These are phyloP conservation scores for Otocyon megalotis DNA, from an alignment of 2,113 vertebrate genomes.

Conservation along the genomic window DNA sequence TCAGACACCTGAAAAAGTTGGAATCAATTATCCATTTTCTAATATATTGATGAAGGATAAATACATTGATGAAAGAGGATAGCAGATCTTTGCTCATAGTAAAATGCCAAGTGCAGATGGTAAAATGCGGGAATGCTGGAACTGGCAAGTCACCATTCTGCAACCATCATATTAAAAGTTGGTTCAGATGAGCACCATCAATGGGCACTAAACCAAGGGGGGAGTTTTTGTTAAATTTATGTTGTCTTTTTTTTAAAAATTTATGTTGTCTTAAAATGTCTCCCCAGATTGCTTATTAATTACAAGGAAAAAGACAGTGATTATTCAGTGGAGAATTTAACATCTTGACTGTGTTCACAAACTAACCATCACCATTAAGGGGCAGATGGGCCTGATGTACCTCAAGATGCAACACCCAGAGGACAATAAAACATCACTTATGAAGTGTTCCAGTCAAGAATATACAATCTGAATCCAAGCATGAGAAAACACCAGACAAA, in stretches of 20 bases:
- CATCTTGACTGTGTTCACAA: not conserved
- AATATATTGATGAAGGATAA: not conserved
- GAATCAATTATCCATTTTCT: not conserved
- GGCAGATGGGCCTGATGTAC: not conserved
- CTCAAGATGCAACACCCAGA: not conserved
- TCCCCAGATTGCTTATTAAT: not conserved
- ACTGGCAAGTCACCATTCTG: not conserved
- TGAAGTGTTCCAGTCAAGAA: not conserved
- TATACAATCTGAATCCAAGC: not conserved
- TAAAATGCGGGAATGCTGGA: not conserved
- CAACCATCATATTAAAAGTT: not conserved
- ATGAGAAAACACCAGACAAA: not conserved
- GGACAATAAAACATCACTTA: not conserved
- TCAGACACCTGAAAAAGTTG: not conserved
- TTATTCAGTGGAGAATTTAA: not conserved
- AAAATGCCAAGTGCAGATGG: not conserved
- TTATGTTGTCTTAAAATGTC: not conserved
- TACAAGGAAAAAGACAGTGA: not conserved
- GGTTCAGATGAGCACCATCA: not conserved
- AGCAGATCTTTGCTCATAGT: not conserved
- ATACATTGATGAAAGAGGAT: not conserved
- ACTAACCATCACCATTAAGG: not conserved
- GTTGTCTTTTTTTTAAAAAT: not conserved
- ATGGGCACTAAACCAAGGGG: not conserved
- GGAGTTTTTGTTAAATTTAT: not conserved